These are phyloP conservation scores for Zaprionus lachaisei DNA, from an alignment of 1,140 invertebrate species.

Conservation along the genomic window DNA sequence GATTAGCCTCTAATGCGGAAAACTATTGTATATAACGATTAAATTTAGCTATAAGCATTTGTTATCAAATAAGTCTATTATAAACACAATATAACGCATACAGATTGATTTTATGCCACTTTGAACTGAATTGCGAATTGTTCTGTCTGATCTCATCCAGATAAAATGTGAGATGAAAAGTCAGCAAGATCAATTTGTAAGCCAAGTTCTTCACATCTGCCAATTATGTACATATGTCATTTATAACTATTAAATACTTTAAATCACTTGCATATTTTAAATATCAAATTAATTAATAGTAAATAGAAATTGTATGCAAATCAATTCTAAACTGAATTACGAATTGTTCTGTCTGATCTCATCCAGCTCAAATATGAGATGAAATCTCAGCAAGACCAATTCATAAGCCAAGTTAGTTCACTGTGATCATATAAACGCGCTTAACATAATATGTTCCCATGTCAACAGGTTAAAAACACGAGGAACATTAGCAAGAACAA, in stretches of 20 bases:
- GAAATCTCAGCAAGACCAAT: constrained; percentile 11
- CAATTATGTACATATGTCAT: no score
- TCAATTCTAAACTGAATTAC: background rate
- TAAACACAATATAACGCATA: background rate
- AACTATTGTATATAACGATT: background rate
- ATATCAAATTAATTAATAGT: no score
- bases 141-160: constrained; percentile 15
- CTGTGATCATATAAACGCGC: background rate
- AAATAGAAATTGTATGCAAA: background rate
- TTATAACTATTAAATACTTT: no score
- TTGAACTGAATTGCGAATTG: constrained; percentile 9
- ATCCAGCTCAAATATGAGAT: background rate
- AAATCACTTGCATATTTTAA: no score
- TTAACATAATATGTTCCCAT: background rate
- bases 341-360: constrained; percentile 21
- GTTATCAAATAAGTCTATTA: no score
- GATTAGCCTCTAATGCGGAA: background rate
- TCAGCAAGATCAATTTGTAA: constrained; percentile 19
- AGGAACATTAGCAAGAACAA: background rate
- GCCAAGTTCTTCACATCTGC: background rate
- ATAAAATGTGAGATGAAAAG: background rate
- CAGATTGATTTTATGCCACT: background rate
- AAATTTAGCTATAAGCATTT: background rate
- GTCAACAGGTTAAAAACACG: background rate
- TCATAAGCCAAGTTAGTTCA: background rate